Conservation (phyloP, 1,140 invertebrate species). For the Bombus fervidus region DNA sequence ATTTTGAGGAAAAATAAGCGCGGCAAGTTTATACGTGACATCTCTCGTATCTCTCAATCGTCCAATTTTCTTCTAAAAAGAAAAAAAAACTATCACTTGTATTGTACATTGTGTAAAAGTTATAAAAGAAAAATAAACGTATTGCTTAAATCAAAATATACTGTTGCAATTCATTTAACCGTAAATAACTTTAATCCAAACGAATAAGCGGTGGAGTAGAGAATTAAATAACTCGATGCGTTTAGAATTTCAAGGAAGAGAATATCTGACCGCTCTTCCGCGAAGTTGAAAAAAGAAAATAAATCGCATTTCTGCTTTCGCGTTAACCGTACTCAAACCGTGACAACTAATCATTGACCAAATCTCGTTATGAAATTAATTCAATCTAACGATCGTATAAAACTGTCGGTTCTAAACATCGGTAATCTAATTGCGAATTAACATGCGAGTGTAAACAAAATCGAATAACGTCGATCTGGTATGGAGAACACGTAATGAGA, state of each 20-base stretch:
- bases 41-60: neutral
- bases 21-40: conserved; percentile 28
- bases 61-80: neutral
- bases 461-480: neutral
- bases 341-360: conserved; percentile 23
- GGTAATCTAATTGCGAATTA: neutral
- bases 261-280: neutral
- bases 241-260: neutral
- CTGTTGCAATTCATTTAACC: neutral
- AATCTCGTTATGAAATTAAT: conserved; percentile 23
- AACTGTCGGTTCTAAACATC: no score
- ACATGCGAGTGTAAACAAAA: no score
- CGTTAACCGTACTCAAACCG: conserved; percentile 18
- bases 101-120: neutral
- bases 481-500: neutral
- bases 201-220: neutral
- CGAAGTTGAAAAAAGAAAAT: neutral
- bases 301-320: neutral
- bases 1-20: conserved; percentile 70
- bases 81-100: neutral
- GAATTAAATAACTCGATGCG: neutral
- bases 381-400: neutral
- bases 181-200: neutral
- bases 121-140: neutral
- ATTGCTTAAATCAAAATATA: neutral